These are phyloP conservation scores for Oreochromis tanganicae DNA, from an alignment of 2,113 vertebrate genomes.

Conservation along the genomic window DNA sequence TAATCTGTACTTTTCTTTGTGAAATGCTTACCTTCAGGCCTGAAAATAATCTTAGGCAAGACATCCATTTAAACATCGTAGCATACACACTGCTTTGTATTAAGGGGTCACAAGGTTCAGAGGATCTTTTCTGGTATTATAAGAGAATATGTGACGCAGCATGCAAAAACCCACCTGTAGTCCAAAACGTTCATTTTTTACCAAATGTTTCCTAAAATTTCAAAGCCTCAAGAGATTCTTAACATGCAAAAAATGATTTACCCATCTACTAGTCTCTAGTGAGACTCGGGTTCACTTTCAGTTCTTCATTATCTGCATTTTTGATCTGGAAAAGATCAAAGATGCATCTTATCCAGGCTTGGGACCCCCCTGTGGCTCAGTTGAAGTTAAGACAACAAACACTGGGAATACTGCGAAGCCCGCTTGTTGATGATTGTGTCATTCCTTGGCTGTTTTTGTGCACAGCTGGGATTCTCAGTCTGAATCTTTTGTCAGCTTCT, in stretches of 20 bases:
- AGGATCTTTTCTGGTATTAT: not conserved
- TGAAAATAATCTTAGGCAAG: not conserved
- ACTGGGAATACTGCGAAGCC: not conserved
- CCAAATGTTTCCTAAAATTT: not conserved
- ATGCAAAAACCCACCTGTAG: not conserved
- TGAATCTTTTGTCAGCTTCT: not conserved
- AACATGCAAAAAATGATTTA: not conserved
- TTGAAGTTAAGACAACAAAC: not conserved
- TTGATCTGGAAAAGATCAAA: not conserved
- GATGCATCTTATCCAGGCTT: not conserved
- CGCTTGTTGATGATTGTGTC: not conserved
- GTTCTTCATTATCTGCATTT: not conserved
- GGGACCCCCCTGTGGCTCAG: not conserved
- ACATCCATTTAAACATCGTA: not conserved
- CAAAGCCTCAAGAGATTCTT: not conserved
- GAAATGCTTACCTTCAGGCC: not conserved
- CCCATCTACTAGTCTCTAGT: not conserved
- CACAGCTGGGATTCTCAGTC: not conserved
- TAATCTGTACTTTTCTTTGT: not conserved
- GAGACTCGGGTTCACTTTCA: not conserved
- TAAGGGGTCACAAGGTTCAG: not conserved
- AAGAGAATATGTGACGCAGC: not conserved
- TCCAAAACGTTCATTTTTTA: not conserved
- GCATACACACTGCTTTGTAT: not conserved
- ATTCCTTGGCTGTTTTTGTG: not conserved